A percentile compares a stretch with the other conserved stretches of the same genome.
These are phyloP conservation scores for Malacosoma neustria DNA, from an alignment of 2,888 invertebrate species.

Conservation along the genomic window DNA sequence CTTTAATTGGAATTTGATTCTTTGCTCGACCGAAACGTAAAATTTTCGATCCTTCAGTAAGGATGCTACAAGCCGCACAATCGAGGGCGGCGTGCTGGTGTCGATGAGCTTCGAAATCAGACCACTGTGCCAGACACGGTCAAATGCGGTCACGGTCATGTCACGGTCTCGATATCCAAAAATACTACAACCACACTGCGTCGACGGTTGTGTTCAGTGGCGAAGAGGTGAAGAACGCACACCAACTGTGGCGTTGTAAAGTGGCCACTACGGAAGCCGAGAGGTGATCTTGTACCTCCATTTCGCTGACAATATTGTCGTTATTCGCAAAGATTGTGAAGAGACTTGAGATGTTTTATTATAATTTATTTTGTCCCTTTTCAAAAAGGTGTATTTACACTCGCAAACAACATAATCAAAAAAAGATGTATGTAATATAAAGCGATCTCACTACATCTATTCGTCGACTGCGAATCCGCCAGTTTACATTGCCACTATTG, in stretches of 20 bases:
- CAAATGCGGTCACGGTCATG: constrained; percentile 26
- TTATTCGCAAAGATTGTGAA: no score
- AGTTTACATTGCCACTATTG: no score
- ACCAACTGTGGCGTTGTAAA: constrained; percentile 19
- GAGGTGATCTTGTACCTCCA: no score
- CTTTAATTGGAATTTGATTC: background rate
- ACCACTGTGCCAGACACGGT: constrained; percentile 24
- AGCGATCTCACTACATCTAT: no score
- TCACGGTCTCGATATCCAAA: constrained; percentile 22
- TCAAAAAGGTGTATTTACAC: no score
- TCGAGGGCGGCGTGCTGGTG: constrained; percentile 5
- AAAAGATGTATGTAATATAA: no score
- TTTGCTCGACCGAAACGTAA: constrained; percentile 11
- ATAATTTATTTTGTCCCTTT: no score
- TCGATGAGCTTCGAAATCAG: constrained; percentile 17
- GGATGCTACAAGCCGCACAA: constrained; percentile 9
- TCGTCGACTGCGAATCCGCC: no score
- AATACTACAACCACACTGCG: constrained; percentile 14
- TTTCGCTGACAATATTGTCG: no score
- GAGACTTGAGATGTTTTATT: no score
- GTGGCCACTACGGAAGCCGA: constrained; percentile 16
- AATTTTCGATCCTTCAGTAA: constrained; percentile 13
- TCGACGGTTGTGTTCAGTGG: constrained; percentile 9
- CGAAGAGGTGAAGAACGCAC: constrained; percentile 15
- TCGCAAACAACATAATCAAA: no score